phyloP scores from a whole-genome alignment of 2,888 invertebrate genomes.

The Phalera bucephala region DNA sequence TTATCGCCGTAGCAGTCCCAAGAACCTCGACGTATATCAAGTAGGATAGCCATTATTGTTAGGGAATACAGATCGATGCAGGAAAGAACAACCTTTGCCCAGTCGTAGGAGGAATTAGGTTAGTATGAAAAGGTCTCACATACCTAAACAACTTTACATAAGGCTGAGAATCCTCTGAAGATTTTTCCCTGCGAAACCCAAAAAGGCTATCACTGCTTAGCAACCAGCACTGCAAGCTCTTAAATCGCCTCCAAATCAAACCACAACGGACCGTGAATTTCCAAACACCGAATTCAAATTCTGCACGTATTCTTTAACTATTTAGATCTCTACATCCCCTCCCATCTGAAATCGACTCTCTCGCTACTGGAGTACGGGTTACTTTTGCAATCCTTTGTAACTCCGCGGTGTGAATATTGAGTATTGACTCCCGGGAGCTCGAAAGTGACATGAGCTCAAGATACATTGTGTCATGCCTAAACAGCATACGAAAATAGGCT shows the following conservation, averaged over 20 bases:
- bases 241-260: slow-evolving; percentile 38
- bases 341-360: slow-evolving; percentile 9
- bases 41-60: too few relatives aligned
- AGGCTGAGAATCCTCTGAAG: too few relatives aligned
- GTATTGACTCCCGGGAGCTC: slow-evolving; percentile 46
- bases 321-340: slow-evolving; percentile 18
- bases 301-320: slow-evolving; percentile 31
- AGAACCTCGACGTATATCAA: too few relatives aligned
- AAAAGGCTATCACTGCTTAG: too few relatives aligned
- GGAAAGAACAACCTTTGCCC: too few relatives aligned
- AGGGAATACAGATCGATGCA: too few relatives aligned
- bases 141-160: too few relatives aligned
- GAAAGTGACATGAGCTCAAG: slow-evolving; percentile 41
- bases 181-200: too few relatives aligned
- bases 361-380: slow-evolving; percentile 6
- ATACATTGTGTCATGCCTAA: slow-evolving; percentile 48
- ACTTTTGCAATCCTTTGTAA: slow-evolving; percentile 30
- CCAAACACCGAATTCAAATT: slow-evolving; percentile 25
- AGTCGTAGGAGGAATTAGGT: too few relatives aligned
- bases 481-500: slow-evolving; percentile 49
- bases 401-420: slow-evolving; percentile 57
- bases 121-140: too few relatives aligned
- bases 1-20: too few relatives aligned
- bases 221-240: too few relatives aligned
- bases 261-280: slow-evolving; percentile 35